phyloP scores from a whole-genome alignment of 2,797 vertebrate species.

The Lacerta bilineata region DNA sequence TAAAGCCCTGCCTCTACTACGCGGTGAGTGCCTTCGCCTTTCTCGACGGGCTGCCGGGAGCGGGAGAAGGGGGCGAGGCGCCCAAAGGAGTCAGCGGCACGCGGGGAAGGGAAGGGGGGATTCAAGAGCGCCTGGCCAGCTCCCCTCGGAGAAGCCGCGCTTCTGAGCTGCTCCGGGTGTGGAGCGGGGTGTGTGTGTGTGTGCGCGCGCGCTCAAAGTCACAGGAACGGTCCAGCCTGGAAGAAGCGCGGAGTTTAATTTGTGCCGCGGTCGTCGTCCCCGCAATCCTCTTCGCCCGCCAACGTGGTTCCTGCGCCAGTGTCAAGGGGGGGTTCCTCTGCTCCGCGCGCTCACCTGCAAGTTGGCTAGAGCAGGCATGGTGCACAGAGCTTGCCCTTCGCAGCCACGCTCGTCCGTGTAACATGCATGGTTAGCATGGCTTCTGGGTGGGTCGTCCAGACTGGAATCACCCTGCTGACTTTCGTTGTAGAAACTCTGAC shows the following conservation, averaged over 20 bases:
- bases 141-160: not conserved
- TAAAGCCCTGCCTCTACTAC: slow-evolving; percentile 73
- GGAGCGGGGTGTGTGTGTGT: too few relatives aligned
- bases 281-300: too few relatives aligned
- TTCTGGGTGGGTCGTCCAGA: not conserved
- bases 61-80: not conserved
- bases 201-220: too few relatives aligned
- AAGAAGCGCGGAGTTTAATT: too few relatives aligned
- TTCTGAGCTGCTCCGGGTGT: not conserved
- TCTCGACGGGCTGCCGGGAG: not conserved
- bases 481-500: not conserved
- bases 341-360: not conserved
- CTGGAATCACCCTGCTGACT: not conserved
- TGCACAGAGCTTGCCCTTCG: too few relatives aligned
- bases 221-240: not conserved
- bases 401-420: not conserved
- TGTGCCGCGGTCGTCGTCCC: not conserved
- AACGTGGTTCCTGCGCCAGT: not conserved
- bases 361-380: not conserved
- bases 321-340: not conserved
- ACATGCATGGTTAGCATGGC: not conserved
- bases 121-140: not conserved
- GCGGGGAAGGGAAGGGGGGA: not conserved
- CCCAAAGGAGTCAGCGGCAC: too few relatives aligned
- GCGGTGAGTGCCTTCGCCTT: slow-evolving; percentile 74